Conservation (phyloP, 2,797 vertebrate species). For the Gymnocypris eckloni region DNA sequence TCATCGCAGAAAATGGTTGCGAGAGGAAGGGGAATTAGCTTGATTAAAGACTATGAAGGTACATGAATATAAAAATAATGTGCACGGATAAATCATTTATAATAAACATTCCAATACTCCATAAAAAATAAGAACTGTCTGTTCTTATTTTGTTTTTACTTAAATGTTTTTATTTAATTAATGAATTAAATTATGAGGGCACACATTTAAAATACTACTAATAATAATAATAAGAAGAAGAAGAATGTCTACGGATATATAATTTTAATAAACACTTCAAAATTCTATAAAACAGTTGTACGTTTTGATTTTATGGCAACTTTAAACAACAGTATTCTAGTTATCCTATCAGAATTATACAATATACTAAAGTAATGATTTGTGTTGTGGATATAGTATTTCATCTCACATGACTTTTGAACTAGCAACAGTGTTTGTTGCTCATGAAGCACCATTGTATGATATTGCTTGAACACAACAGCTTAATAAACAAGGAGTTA, state of each 20-base stretch:
- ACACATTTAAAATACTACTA: neutral
- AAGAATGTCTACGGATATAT: neutral
- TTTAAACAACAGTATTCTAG: neutral
- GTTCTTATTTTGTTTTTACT: neutral
- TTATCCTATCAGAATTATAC: no score
- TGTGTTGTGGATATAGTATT: neutral
- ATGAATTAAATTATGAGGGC: no score
- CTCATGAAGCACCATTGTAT: neutral
- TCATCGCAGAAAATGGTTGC: neutral
- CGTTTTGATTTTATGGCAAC: neutral
- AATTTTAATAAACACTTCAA: neutral
- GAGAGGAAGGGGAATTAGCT: neutral
- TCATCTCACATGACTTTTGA: neutral
- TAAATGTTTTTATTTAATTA: neutral
- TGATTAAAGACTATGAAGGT: neutral
- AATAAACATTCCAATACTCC: neutral
- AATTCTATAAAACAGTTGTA: neutral
- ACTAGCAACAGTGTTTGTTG: neutral
- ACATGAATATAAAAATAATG: neutral
- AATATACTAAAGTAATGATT: neutral
- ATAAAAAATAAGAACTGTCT: neutral
- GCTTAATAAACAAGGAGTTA: neutral
- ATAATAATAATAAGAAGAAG: no score
- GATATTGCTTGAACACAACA: neutral
- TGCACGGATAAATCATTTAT: neutral